These are phyloP conservation scores for Aythya baeri DNA, from an alignment of 2,113 vertebrate species.

Conservation along the genomic window DNA sequence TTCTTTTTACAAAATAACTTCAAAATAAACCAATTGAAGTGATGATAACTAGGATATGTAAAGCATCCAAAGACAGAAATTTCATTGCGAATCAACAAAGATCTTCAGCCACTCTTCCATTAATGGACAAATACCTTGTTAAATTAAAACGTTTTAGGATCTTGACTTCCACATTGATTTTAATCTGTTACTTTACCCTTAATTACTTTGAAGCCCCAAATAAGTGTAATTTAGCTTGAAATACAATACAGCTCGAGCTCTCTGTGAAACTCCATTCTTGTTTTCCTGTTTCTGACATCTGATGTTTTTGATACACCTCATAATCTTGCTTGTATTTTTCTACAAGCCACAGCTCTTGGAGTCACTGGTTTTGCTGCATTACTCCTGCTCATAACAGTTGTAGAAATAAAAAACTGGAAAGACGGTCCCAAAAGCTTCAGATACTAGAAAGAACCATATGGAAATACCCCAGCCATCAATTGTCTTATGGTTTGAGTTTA, in stretches of 20 bases:
- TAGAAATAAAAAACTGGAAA: not conserved
- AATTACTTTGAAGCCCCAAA: not conserved
- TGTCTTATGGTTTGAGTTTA: not conserved
- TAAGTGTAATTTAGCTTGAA: not conserved
- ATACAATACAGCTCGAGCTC: not conserved
- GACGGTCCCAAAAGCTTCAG: not conserved
- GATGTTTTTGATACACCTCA: not conserved
- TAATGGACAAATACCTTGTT: not conserved
- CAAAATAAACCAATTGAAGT: not conserved
- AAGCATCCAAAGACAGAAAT: not conserved
- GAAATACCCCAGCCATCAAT: not conserved
- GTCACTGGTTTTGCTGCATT: not conserved
- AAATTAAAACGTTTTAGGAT: not conserved
- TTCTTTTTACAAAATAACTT: not conserved
- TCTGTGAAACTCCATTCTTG: not conserved
- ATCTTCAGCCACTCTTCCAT: not conserved
- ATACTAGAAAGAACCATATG: not conserved
- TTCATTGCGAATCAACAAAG: not conserved
- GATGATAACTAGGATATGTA: not conserved
- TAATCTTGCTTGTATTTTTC: not conserved
- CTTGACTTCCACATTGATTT: not conserved
- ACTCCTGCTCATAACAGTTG: not conserved
- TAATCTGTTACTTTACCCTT: not conserved
- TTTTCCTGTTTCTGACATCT: not conserved
- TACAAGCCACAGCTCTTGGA: not conserved